These are phyloP conservation scores for Conchocele bisecta DNA, from an alignment of 2,888 invertebrate genomes.

Conservation along the genomic window DNA sequence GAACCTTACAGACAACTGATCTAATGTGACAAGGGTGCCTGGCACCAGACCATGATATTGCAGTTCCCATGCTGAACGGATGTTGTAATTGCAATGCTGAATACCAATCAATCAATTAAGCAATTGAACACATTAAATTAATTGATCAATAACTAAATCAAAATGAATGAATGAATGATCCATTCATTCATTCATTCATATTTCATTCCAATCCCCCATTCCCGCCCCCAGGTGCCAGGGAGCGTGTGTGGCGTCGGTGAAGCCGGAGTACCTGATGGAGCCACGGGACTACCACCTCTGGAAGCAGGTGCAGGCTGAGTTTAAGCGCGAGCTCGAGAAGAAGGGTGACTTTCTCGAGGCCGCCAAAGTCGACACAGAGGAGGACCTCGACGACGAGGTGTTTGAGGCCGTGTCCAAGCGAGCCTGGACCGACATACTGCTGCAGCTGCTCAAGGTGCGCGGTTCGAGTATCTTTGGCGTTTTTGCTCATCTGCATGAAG, in stretches of 20 bases:
- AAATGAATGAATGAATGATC: background rate
- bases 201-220: background rate
- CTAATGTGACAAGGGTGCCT: too few relatives aligned
- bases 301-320: slow-evolving; percentile 77
- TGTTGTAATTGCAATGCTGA: too few relatives aligned
- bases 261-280: slow-evolving; percentile 82
- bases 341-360: slow-evolving; percentile 66
- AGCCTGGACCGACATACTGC: slow-evolving; percentile 82
- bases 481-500: too few relatives aligned
- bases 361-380: slow-evolving; percentile 69
- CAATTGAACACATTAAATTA: background rate
- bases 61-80: too few relatives aligned
- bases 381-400: slow-evolving; percentile 77
- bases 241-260: slow-evolving; percentile 80
- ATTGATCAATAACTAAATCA: background rate
- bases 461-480: too few relatives aligned
- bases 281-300: slow-evolving; percentile 79
- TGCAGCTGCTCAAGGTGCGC: slow-evolving; percentile 82
- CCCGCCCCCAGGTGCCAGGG: slow-evolving; percentile 79
- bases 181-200: background rate
- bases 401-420: slow-evolving; percentile 82
- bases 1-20: too few relatives aligned
- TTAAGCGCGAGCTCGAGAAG: slow-evolving; percentile 63
- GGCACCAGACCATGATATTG: too few relatives aligned
- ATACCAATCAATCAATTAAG: too few relatives aligned